These are phyloP conservation scores for Gambusia holbrooki DNA, from an alignment of 2,113 vertebrate species.

Conservation along the genomic window DNA sequence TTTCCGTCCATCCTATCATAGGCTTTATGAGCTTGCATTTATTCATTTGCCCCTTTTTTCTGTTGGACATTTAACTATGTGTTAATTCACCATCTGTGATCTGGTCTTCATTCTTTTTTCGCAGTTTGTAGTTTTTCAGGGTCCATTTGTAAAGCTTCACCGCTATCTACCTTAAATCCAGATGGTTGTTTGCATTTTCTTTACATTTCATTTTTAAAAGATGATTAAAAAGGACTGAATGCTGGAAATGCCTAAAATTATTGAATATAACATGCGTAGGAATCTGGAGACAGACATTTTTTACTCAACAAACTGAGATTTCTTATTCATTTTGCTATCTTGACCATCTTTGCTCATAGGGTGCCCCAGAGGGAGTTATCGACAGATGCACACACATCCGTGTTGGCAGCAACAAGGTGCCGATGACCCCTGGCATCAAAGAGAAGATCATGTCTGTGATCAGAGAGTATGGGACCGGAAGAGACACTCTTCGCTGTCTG, in stretches of 20 bases:
- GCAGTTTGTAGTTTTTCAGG: background rate
- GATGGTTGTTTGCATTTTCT: background rate
- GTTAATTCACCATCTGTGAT: no score
- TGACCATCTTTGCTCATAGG: slow-evolving; percentile 74
- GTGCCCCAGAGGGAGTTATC: slow-evolving; percentile 96
- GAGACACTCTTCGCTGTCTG: slow-evolving; percentile 93
- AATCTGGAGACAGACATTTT: background rate
- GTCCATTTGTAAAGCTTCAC: background rate
- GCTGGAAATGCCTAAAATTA: background rate
- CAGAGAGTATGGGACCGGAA: slow-evolving; percentile 93
- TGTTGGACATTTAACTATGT: no score
- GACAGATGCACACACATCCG: slow-evolving; percentile 95
- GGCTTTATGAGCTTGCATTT: no score
- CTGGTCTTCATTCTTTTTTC: no score
- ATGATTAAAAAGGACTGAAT: background rate
- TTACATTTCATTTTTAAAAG: background rate
- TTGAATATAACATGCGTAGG: background rate
- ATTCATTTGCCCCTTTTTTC: no score
- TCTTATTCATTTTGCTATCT: background rate
- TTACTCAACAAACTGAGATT: background rate
- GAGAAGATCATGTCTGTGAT: slow-evolving; percentile 95
- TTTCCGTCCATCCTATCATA: no score
- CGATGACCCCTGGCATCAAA: slow-evolving; percentile 88
- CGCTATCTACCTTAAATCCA: background rate
- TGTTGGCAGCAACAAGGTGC: slow-evolving; percentile 88